A percentile compares a stretch with the other conserved stretches of the same genome.
These are phyloP conservation scores for Scylla paramamosain DNA, from an alignment of 1,140 invertebrate genomes.

Conservation along the genomic window DNA sequence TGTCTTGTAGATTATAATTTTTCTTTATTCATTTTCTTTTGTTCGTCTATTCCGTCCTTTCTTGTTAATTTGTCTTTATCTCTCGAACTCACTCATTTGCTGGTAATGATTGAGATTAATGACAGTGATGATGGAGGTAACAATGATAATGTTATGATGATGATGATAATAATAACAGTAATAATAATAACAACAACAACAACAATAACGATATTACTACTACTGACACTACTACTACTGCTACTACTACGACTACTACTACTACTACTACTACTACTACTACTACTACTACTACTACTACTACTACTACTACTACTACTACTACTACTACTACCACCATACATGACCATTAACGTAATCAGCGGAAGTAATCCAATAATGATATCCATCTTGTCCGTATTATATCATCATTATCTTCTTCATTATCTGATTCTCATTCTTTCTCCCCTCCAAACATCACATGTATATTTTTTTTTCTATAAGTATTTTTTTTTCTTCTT, in stretches of 20 bases:
- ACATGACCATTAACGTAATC: neutral
- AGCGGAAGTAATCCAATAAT: too few species aligned
- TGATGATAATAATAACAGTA: neutral
- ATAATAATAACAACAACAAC: neutral
- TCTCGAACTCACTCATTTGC: neutral
- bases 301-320: neutral
- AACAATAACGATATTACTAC: neutral
- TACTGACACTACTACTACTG: neutral
- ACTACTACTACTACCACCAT: neutral
- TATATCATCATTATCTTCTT: too few species aligned
- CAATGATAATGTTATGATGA: neutral
- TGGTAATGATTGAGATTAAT: neutral
- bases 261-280: constrained; percentile 15
- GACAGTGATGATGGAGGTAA: neutral
- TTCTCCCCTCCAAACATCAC: too few species aligned
- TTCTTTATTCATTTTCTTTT: neutral
- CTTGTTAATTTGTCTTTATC: neutral
- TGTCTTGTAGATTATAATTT: constrained; percentile 16
- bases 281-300: constrained; percentile 14
- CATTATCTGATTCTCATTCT: too few species aligned
- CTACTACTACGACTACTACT: constrained; percentile 9
- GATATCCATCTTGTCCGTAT: too few species aligned
- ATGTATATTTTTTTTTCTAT: too few species aligned
- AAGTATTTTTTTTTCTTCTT: too few species aligned
- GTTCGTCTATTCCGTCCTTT: neutral